Percentiles rank a stretch among this genome's conserved stretches.
Evolutionary conservation across 2,113 vertebrate genomes (phyloP).

Genomic region (Tor tambroides): DNA sequence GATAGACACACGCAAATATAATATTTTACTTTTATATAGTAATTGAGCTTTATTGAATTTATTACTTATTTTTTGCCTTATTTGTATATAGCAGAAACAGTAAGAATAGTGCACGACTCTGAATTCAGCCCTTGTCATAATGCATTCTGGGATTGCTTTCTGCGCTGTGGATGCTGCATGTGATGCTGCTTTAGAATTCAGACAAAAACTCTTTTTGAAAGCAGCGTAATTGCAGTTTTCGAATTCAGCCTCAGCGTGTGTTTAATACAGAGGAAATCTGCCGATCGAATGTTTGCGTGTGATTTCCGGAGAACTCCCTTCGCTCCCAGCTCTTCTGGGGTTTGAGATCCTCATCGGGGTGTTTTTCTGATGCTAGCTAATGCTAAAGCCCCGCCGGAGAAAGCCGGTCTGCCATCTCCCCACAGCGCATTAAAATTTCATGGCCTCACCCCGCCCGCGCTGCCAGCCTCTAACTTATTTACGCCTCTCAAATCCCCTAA

Average conservation of each 20-base stretch:
- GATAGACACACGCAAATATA: no score
- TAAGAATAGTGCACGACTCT: neutral
- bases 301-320: neutral
- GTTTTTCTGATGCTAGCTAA: conserved; percentile 61
- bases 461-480: conserved; percentile 41
- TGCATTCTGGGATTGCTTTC: neutral
- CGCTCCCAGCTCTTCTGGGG: neutral
- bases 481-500: conserved; percentile 72
- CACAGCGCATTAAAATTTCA: conserved; percentile 71
- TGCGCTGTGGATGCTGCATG: neutral
- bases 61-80: no score
- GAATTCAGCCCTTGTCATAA: neutral
- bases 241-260: neutral
- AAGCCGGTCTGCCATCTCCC: conserved; percentile 53
- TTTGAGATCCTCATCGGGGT: conserved; percentile 12
- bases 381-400: conserved; percentile 60
- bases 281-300: neutral
- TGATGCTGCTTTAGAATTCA: neutral
- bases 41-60: no score
- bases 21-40: no score
- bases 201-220: neutral
- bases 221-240: neutral
- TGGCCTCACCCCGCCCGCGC: conserved; percentile 59
- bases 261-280: neutral
- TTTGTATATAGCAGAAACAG: neutral